Evolutionary conservation across 2,888 invertebrate genomes (phyloP).

Genomic region (Euplexia lucipara): DNA sequence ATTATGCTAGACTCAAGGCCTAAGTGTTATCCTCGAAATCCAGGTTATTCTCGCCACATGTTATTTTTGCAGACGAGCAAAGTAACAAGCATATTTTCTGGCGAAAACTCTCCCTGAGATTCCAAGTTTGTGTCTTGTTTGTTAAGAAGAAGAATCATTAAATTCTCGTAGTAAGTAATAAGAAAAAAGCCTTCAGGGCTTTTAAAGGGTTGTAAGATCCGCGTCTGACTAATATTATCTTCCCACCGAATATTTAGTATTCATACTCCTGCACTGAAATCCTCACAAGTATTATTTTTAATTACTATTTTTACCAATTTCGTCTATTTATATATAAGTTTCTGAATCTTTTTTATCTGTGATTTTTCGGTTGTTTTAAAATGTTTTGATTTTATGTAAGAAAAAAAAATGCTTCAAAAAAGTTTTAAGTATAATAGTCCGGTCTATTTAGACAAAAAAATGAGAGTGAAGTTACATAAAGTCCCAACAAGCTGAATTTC

Average conservation of each 20-base stretch:
- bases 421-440: not conserved
- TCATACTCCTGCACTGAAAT: constrained; percentile 46
- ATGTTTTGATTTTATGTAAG: constrained; percentile 18
- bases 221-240: constrained; percentile 47
- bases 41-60: no score
- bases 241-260: constrained; percentile 56
- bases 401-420: constrained; percentile 19
- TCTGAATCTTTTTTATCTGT: constrained; percentile 54
- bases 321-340: constrained; percentile 28
- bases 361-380: constrained; percentile 58
- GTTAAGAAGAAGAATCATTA: not conserved
- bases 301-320: constrained; percentile 27
- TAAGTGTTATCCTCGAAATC: no score
- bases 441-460: no score
- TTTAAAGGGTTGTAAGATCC: constrained; percentile 17
- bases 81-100: accelerated
- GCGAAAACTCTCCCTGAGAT: not conserved
- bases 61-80: no score
- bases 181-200: constrained; percentile 2
- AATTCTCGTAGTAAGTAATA: constrained; percentile 17
- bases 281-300: constrained; percentile 56
- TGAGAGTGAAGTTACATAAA: no score
- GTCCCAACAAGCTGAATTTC: no score
- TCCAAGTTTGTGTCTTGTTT: not conserved
- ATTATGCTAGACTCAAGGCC: no score